Evolutionary conservation across 2,888 invertebrate genomes (phyloP), one percentile per base, ranked within the genome.

Genomic region (Eudasyphora cyanicolor): DNA sequence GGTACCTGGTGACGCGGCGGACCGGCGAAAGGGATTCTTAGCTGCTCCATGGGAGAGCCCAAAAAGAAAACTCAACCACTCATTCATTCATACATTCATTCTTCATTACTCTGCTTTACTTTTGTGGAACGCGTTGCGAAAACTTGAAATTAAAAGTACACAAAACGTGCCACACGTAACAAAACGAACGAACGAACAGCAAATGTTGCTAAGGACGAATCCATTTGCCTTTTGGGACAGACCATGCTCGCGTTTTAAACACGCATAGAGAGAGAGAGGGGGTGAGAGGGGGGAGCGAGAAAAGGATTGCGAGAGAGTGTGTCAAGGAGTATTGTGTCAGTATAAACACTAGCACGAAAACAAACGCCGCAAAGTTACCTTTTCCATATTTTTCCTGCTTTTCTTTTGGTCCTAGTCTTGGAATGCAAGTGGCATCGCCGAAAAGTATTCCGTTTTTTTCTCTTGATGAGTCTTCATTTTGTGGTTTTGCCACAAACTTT

Each of bases 111-210:
- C 12, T 27, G n/a, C 27, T 57, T 14, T 27, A 27, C 27, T 27
- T n/a, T 38, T 38, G 57, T 21, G 42, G 42, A 42, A 67, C 42
- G 67, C 42, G 17, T 67, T 24, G 5, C 32, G 8, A 76, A 76
- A 82, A 57, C 24, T 80, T 57, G 75, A 80, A 84, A 81, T 84
- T 78, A 81, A 84, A 84, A 84, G 78, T 78, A 69, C 64, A 76
- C 67, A 78, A 27, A 76, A 76, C 81, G 81, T 84, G 84, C 75
- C 60, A 62, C 81, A 78, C 64, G 76, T 71, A 81, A 73, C 76
- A 78, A 75, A 21, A 57, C 38, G 35, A 70, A 57, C 10, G 51
- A 79, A 60, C 54, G 57, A 17, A 19, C 12, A 38, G 54, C 45
- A 57, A 71, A 71, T n/a, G 35, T 17, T 51, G 57, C n/a, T 54